Evolutionary conservation across 2,888 invertebrate genomes (phyloP).

Genomic region (Trissolcus brochymenae): DNA sequence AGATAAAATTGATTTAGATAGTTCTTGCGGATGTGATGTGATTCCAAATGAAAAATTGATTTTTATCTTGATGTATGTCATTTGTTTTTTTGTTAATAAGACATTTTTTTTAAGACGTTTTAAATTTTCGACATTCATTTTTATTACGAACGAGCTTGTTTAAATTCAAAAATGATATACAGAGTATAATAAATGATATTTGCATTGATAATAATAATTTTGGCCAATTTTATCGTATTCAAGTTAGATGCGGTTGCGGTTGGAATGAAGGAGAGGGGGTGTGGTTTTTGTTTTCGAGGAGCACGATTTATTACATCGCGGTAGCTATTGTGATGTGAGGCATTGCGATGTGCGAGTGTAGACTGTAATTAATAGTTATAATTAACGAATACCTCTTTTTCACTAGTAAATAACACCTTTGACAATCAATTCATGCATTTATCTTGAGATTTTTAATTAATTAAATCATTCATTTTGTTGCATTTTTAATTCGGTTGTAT

Average conservation of each 20-base stretch:
- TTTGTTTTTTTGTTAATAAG: too few species aligned
- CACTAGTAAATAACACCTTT: constrained; percentile 14
- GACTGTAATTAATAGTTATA: constrained; percentile 45
- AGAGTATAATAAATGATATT: constrained; percentile 27
- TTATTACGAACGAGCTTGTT: constrained; percentile 3
- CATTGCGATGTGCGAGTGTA: constrained; percentile 27
- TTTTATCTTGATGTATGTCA: too few species aligned
- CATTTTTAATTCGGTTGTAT: too few species aligned
- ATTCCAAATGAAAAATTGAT: too few species aligned
- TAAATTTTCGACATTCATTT: too few species aligned
- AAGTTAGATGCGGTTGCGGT: constrained; percentile 46
- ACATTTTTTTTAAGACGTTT: too few species aligned
- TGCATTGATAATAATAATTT: constrained; percentile 28
- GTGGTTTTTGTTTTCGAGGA: constrained; percentile 45
- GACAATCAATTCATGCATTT: constrained; percentile 19
- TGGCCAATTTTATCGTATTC: constrained; percentile 29
- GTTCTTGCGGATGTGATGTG: too few species aligned
- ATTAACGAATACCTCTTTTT: constrained; percentile 31
- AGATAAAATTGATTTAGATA: too few species aligned
- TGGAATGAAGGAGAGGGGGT: constrained; percentile 27
- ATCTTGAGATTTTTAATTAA: too few species aligned
- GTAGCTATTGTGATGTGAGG: constrained; percentile 34
- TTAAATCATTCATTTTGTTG: too few species aligned
- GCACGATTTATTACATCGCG: constrained; percentile 45
- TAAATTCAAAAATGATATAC: neutral